Base-by-base conservation (phyloP, 2,888 invertebrate genomes). In the Ceriagrion tenellum region DNA sequence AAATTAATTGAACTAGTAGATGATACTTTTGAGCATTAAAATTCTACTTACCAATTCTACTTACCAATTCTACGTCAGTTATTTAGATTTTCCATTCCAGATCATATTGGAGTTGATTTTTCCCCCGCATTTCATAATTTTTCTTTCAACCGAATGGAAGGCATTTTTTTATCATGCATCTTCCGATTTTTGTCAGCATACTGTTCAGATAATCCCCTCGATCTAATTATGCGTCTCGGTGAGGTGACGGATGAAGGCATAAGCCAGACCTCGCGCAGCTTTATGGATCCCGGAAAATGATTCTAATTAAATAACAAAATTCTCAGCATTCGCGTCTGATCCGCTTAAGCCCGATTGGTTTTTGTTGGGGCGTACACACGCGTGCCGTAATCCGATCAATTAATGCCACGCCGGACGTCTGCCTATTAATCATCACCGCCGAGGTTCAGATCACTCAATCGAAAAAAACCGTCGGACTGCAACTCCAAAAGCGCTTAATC, bases 351-450 rank as follows among this genome's bases (percentile, higher is more conserved):
- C 35, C 81, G 12, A 81, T 69, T 35, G 81, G 30, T 81, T 81
- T 81, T 35, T 35, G 81, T 35, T 13, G 30, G 81, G 35, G 35
- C 35, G 69, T 26, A 3, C 81, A 35, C 81, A 16, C 81, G 30
- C 35, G 35, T 6, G 81, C 30, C 81, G 16, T 81, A 81, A 81
- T 81, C 81, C 81, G 35, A 81, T 81, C 81, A 81, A 81, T 81
- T 81, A 81, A 81, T 35, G 35, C 18, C 35, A 18, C 35, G 81
- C 13, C 26, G 81, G 81, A 81, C 81, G 35, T 81, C 81, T 30
- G 35, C 35, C 81, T 81, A 81, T 81, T 81, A 81, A 81, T 81
- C 81, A 81, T 81, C 81, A 81, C 81, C 1, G 35, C 81, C 18
- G 81, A 81, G 81, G 81, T 81, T 59, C 81, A 16, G 81, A 81